Evolutionary conservation across 2,113 vertebrate genomes (phyloP), one percentile per base, ranked within the genome.

Genomic region (Gallinago undulata): DNA sequence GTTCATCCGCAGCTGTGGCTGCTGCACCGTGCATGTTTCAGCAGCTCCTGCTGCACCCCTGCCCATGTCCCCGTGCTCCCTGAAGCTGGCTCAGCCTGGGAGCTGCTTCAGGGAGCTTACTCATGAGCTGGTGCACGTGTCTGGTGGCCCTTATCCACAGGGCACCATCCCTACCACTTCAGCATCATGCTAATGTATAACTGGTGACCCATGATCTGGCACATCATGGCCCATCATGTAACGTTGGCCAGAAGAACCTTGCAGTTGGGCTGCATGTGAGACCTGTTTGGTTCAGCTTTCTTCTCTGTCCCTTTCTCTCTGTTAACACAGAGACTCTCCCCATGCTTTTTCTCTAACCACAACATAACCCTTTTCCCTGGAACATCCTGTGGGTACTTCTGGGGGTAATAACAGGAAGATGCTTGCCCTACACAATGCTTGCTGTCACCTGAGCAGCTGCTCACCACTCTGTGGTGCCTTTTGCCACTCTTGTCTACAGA

Each of bases 261-360:
- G 0, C 48, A 24, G 25, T 9, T 50, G 75, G 45, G 41, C 68
- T 90, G 68, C 24, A 4, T 33, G 47, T 33, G 73, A 64, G 53
- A 84, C n/a, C 67, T 77, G 45, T 57, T 91, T 6, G 0, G 62
- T 60, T 62, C 74, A 93, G 66, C 81, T 93, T 94, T 85, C 78
- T 83, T 91, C 86, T 94, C 95, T 97, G 63, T 93, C 84, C 70
- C 31, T 83, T 66, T 53, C 84, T 96, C 72, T 93, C 89, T 91
- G 86, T 73, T 89, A 89, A 79, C 80, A 69, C 91, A 94, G 95
- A 94, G 91, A 47, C 70, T 76, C 67, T 76, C 77, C 84, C 53
- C 31, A 25, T 39, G 92, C 70, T 92, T 88, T 57, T 62, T 82
- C 73, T 93, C 94, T 93, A 89, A 82, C 43, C 1, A 4, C 76